Conservation (phyloP, 2,113 vertebrate species). For the Nothocercus nigrocapillus region DNA sequence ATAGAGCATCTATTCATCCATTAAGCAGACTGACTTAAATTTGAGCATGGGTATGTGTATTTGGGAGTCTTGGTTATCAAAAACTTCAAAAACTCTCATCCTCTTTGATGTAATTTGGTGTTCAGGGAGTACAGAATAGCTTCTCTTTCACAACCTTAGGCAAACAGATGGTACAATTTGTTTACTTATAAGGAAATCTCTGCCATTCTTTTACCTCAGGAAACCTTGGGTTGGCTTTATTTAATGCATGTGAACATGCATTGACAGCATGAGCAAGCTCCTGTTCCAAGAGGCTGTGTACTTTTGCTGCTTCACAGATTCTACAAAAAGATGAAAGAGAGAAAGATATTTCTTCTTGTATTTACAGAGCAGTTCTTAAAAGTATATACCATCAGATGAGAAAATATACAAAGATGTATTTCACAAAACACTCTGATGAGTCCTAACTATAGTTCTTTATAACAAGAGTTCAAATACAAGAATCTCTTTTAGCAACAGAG, state of each 20-base stretch:
- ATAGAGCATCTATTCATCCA: neutral
- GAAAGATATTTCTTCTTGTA: neutral
- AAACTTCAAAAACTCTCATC: neutral
- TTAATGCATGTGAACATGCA: conserved; percentile 96
- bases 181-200: neutral
- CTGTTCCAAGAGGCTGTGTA: conserved; percentile 92
- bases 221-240: conserved; percentile 95
- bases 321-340: conserved; percentile 68
- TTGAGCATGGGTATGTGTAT: neutral
- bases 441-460: neutral
- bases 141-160: neutral
- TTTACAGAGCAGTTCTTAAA: neutral
- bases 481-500: neutral
- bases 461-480: neutral
- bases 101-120: neutral
- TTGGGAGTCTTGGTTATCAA: neutral
- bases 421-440: neutral
- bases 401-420: neutral
- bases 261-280: conserved; percentile 98
- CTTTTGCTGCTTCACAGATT: conserved; percentile 97
- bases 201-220: conserved; percentile 87
- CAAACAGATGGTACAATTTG: neutral
- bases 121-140: neutral
- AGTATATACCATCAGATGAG: neutral
- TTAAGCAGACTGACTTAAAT: neutral